Evolutionary conservation across 2,888 invertebrate species (phyloP), one percentile per base, ranked within the genome.

Genomic region (Chamaedrilus cognettii): DNA sequence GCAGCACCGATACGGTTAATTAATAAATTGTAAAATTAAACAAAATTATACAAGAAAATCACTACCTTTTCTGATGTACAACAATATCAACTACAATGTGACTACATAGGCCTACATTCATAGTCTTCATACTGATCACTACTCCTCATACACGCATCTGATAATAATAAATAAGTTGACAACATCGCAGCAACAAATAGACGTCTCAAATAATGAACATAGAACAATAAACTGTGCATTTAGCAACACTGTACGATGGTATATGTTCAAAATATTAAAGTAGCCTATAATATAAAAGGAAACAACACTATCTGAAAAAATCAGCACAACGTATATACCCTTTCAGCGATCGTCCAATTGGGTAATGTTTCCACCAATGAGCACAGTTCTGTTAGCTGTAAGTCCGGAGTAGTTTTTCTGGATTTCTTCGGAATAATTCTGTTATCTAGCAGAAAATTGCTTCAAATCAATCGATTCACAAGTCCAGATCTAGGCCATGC

Each of bases 331-430:
- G 33, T 31, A 42, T 5, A 76, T 30, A 85, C 84, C 72, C 87
- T 87, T 60, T 87, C 86, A 2, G 87, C 86, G 1, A 92, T 89
- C 69, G 80, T 85, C 91, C 92, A 92, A 62, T 87, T 85, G 1
- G 88, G 87, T 60, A 93, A 80, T 0, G 91, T 90, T 60, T 87
- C 83, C 5, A 92, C 85, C 2, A 93, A 84, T 0, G 92, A 87
- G 65, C 87, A 86, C 0, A 92, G 89, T 84, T 93, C 93, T 23
- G 87, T 87, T 32, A 93, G 76, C 79, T 91, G 90, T 66, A 90
- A 84, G 49, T 89, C 85, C 0, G 89, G 88, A n/a, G 86, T 87
- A 7, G 68, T 69, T 4, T 56, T 50, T 35, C 61, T 59, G 28
- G 50, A 26, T 32, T 56, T 56, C 11, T 60, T 58, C 28, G 65